phyloP scores from a whole-genome alignment of 2,113 vertebrate genomes.

The Athene cunicularia region DNA sequence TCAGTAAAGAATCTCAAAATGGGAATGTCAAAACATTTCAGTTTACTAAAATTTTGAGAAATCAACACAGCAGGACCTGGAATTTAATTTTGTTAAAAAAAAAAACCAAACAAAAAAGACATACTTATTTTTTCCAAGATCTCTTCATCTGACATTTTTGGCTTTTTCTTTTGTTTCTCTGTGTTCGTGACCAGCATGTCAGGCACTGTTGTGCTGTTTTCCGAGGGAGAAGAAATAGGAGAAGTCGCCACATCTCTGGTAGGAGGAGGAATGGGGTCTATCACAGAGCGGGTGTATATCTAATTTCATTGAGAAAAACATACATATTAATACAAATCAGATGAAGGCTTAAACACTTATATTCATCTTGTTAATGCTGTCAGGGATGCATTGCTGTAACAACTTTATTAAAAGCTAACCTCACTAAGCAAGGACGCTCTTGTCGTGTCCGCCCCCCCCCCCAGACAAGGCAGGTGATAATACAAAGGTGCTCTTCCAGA shows the following conservation, averaged over 20 bases:
- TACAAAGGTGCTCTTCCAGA: neutral
- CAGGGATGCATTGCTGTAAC: neutral
- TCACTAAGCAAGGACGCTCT: neutral
- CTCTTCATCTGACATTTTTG: conserved; percentile 98
- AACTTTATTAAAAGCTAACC: neutral
- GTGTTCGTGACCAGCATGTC: conserved; percentile 80
- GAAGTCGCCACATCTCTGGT: conserved; percentile 92
- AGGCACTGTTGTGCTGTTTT: conserved; percentile 68
- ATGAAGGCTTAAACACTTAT: neutral
- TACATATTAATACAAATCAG: neutral
- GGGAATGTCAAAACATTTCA: neutral
- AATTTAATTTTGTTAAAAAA: neutral
- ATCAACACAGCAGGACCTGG: neutral
- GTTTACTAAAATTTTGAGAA: neutral
- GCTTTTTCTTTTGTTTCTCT: conserved; percentile 93
- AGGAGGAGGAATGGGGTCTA: conserved; percentile 87
- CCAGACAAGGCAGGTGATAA: neutral
- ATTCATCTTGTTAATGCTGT: neutral
- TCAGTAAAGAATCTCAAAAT: neutral
- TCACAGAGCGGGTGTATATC: conserved; percentile 96
- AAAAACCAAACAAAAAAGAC: conserved; percentile 31
- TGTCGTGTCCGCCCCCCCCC: fast-evolving
- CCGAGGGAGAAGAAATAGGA: conserved; percentile 81
- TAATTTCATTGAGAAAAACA: conserved; percentile 56
- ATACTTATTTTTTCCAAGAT: conserved; percentile 96